Evolutionary conservation across 2,113 vertebrate genomes (phyloP).

Genomic region (Montifringilla adamsi): DNA sequence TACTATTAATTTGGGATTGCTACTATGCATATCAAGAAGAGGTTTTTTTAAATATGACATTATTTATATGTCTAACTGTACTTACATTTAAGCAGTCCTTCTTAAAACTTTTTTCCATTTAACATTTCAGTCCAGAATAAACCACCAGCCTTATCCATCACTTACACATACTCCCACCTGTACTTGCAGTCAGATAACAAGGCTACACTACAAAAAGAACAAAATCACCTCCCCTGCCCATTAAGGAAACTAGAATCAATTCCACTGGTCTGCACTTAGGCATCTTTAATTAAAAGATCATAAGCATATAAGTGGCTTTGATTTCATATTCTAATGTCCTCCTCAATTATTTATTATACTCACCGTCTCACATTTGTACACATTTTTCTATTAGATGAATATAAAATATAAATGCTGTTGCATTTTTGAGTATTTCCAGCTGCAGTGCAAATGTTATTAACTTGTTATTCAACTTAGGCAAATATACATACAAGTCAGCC

Average conservation of each 20-base stretch:
- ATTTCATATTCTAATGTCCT: conserved; percentile 29
- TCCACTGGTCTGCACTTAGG: conserved; percentile 4
- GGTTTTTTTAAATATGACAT: background rate
- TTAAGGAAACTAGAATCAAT: conserved; percentile 46
- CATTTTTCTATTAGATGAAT: background rate
- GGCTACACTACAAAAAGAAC: background rate
- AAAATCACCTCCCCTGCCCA: conserved; percentile 14
- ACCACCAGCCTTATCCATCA: background rate
- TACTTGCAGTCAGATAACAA: conserved; percentile 9
- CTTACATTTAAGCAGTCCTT: background rate
- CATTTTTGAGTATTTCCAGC: conserved; percentile 4
- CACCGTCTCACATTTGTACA: conserved; percentile 10
- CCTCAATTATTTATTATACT: conserved; percentile 28
- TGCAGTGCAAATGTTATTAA: conserved; percentile 9
- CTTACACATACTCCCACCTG: background rate
- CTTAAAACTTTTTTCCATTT: background rate
- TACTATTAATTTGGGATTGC: background rate
- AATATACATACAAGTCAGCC: background rate
- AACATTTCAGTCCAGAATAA: background rate
- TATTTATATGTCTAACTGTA: background rate
- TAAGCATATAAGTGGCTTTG: conserved; percentile 31
- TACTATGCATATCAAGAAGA: background rate
- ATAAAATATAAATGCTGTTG: conserved; percentile 13
- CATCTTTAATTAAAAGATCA: conserved; percentile 54
- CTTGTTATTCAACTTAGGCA: background rate